Conservation (phyloP, 2,888 invertebrate species). For the Melolontha melolontha region DNA sequence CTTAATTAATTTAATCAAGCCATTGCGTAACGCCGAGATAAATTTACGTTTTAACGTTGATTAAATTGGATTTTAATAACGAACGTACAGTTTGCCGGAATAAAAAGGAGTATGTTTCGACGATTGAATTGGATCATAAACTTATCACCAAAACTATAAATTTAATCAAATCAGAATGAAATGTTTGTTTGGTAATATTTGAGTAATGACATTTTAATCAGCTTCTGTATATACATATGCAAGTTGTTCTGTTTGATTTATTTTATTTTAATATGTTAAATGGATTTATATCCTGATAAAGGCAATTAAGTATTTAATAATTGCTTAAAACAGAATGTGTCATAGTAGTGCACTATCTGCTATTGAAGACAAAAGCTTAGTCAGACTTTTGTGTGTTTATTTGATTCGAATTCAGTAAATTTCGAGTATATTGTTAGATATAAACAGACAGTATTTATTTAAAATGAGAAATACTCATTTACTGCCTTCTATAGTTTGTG, state of each 20-base stretch:
- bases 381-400: too few species aligned
- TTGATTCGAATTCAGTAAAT: background rate
- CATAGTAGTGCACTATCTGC: too few species aligned
- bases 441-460: too few species aligned
- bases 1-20: slow-evolving; percentile 45
- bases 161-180: slow-evolving; percentile 43
- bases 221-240: slow-evolving; percentile 15
- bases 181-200: slow-evolving; percentile 38
- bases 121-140: slow-evolving; percentile 39
- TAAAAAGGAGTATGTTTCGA: slow-evolving; percentile 34
- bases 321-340: background rate
- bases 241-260: slow-evolving; percentile 26
- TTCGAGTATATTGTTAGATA: too few species aligned
- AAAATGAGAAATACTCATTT: too few species aligned
- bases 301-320: slow-evolving; percentile 11
- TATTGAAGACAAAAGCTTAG: too few species aligned
- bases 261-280: slow-evolving; percentile 30
- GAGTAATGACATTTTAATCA: slow-evolving; percentile 39
- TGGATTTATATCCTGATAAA: slow-evolving; percentile 30
- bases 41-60: slow-evolving; percentile 40
- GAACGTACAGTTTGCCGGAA: slow-evolving; percentile 16
- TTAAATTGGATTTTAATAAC: slow-evolving; percentile 41
- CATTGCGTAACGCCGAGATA: slow-evolving; percentile 38
- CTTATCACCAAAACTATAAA: slow-evolving; percentile 43
- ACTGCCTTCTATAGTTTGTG: too few species aligned